A percentile compares a stretch with the other conserved stretches of the same genome.
These are phyloP conservation scores for Creontiades dilutus DNA, from an alignment of 2,888 invertebrate species.

Conservation along the genomic window DNA sequence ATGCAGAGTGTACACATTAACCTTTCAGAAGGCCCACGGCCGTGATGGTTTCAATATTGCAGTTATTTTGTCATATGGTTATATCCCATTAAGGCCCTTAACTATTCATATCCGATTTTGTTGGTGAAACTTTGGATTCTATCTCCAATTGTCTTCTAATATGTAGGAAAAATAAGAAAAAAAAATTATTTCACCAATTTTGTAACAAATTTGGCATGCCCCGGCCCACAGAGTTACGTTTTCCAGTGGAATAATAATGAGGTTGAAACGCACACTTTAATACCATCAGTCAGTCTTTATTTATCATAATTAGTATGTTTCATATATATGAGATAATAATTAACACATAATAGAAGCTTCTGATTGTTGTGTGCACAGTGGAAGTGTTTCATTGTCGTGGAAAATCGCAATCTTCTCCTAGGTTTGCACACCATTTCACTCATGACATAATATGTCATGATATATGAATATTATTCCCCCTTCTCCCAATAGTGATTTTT, in stretches of 20 bases:
- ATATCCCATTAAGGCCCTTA: background rate
- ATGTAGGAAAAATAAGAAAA: background rate
- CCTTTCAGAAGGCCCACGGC: too few species aligned
- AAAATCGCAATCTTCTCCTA: slow-evolving; percentile 10
- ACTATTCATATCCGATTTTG: background rate
- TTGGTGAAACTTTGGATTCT: slow-evolving; percentile 3
- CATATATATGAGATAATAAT: background rate
- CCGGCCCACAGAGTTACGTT: background rate
- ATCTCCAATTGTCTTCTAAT: slow-evolving; percentile 20
- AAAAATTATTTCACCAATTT: too few species aligned
- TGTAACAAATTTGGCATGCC: background rate
- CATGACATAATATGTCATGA: too few species aligned
- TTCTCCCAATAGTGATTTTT: background rate
- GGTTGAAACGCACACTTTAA: slow-evolving; percentile 1
- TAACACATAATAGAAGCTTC: background rate
- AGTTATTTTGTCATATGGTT: too few species aligned
- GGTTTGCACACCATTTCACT: slow-evolving; percentile 1
- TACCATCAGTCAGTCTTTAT: slow-evolving; percentile 21
- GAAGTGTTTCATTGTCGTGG: background rate
- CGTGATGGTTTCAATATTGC: too few species aligned
- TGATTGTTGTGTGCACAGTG: too few species aligned
- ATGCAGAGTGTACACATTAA: too few species aligned
- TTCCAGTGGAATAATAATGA: slow-evolving; percentile 11
- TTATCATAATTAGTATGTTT: background rate
- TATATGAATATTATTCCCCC: too few species aligned